Evolutionary conservation across 2,888 invertebrate species (phyloP).

Genomic region (Patella pellucida): DNA sequence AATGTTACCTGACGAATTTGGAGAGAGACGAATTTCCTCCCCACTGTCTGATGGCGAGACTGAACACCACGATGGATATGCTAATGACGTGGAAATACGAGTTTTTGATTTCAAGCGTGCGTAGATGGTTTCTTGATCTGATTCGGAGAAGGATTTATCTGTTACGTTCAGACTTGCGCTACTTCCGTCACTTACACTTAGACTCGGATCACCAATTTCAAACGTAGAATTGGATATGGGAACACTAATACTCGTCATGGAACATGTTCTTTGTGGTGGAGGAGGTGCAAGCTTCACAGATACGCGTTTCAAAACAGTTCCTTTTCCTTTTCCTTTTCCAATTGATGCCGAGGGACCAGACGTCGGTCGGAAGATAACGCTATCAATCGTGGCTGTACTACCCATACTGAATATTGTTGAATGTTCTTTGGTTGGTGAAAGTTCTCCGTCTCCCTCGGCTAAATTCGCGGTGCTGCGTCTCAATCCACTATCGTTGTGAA

Average conservation of each 20-base stretch:
- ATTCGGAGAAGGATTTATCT: slow-evolving; percentile 49
- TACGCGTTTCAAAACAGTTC: slow-evolving; percentile 45
- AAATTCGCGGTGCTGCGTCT: slow-evolving; percentile 52
- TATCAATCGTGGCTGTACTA: slow-evolving; percentile 45
- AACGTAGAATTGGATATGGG: slow-evolving; percentile 13
- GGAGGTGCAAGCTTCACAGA: slow-evolving; percentile 19
- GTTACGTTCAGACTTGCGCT: slow-evolving; percentile 21
- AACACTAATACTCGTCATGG: slow-evolving; percentile 10
- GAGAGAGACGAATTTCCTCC: not conserved
- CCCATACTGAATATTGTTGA: slow-evolving; percentile 50
- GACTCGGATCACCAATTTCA: slow-evolving; percentile 15
- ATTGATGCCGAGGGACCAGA: slow-evolving; percentile 41
- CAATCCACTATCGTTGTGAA: slow-evolving; percentile 95
- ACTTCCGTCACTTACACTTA: slow-evolving; percentile 36
- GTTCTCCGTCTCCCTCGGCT: slow-evolving; percentile 45
- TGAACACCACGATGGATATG: slow-evolving; percentile 59
- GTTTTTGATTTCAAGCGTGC: slow-evolving; percentile 61
- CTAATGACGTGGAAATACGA: slow-evolving; percentile 48
- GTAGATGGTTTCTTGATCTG: slow-evolving; percentile 62
- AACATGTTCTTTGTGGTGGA: slow-evolving; percentile 26
- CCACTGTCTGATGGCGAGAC: slow-evolving; percentile 32
- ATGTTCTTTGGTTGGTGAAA: slow-evolving; percentile 49
- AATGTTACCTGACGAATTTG: not conserved
- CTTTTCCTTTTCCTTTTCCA: slow-evolving; percentile 24
- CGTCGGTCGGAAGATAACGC: slow-evolving; percentile 52